A percentile compares a stretch with the other conserved stretches of the same genome.
phyloP scores from a whole-genome alignment of 2,888 invertebrate genomes.

The Aporophyla nigra region DNA sequence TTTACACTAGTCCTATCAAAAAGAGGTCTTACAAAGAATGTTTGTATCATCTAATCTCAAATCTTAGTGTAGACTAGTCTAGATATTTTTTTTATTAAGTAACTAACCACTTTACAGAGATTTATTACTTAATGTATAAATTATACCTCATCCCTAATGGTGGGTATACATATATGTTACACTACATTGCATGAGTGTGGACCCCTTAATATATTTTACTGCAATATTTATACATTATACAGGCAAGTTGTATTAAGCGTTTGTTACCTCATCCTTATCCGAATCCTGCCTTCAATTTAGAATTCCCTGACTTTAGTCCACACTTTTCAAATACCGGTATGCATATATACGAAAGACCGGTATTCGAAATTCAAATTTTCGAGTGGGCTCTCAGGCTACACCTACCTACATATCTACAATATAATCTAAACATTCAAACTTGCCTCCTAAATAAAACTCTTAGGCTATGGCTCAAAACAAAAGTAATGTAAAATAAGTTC shows the following conservation, averaged over 20 bases:
- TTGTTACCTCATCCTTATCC: background rate
- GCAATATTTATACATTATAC: slow-evolving; percentile 4
- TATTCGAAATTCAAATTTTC: slow-evolving; percentile 14
- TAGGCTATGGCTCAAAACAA: slow-evolving; percentile 65
- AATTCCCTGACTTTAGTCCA: background rate
- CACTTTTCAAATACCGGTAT: slow-evolving; percentile 4
- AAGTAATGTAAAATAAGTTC: slow-evolving; percentile 69
- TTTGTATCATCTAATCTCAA: slow-evolving; percentile 25
- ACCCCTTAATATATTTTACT: background rate
- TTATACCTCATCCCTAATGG: slow-evolving; percentile 7
- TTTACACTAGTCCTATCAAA: slow-evolving; percentile 16
- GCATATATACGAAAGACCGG: background rate
- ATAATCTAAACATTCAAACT: slow-evolving; percentile 76
- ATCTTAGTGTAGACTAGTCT: slow-evolving; percentile 23
- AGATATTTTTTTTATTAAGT: background rate
- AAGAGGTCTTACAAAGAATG: slow-evolving; percentile 21
- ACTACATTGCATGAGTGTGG: slow-evolving; percentile 33
- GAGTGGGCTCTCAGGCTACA: slow-evolving; percentile 44
- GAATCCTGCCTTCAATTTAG: background rate
- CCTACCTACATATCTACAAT: slow-evolving; percentile 62
- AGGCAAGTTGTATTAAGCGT: slow-evolving; percentile 19
- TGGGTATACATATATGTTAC: background rate
- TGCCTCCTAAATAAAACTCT: slow-evolving; percentile 70
- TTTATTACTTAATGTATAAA: background rate
- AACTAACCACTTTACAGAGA: background rate